Evolutionary conservation across 2,113 vertebrate species (phyloP), one percentile per base, ranked within the genome.

Genomic region (Phalacrocorax pelagicus): DNA sequence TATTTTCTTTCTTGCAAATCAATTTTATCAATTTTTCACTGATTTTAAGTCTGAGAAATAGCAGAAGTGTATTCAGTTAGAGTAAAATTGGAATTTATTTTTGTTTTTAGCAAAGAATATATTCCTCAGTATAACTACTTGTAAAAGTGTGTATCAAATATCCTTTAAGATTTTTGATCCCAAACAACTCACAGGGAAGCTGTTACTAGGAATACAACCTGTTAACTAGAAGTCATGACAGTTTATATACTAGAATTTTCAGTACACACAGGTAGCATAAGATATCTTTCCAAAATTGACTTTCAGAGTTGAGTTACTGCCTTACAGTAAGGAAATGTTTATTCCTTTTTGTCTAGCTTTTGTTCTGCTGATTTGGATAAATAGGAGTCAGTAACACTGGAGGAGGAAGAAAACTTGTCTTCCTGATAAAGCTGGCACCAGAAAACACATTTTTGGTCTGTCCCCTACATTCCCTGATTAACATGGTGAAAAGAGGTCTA

Each of bases 401-500:
- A 61, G 65, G 51, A 61, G 44, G 26, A 46, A 55, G 30, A 52
- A 6, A 21, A 86, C 9, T 62, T 91, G 26, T 23, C 69, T 77
- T 83, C 8, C 69, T 96, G 32, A 78, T 75, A 82, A 95, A 94
- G 81, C 44, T 65, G 88, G 23, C n/a, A 78, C 16, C 81, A 61
- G 74, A 82, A 92, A 94, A 92, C 54, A 66, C 15, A 34, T 26
- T 86, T 95, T 83, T 90, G 30, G 51, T 86, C 83, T 88, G 80
- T 94, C 15, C 18, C 21, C 7, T 86, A 15, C 18, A 54, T 94
- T 94, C 59, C 66, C 84, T 26, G 12, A 94, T 94, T 51, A 94
- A 26, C 17, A 34, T 72, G 69, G 62, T 96, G 91, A 96, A 95
- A 74, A 93, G 34, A 55, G 74, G 92, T 90, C 71, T 86, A 91